Evolutionary conservation across 1,140 invertebrate species (phyloP), one percentile per base, ranked within the genome.

Genomic region (Octopus bimaculoides): DNA sequence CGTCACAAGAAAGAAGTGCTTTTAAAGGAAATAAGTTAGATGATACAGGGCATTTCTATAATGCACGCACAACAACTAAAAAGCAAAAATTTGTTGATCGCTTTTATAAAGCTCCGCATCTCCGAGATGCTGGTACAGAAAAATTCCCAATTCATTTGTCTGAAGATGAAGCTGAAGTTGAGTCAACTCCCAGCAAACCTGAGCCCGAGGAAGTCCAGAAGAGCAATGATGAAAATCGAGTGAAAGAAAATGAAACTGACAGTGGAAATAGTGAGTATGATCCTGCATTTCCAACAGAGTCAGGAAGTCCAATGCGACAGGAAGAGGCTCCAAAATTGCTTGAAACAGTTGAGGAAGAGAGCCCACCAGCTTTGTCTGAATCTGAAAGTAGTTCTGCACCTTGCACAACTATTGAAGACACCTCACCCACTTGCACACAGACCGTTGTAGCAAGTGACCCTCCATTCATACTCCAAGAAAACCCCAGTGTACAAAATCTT

Each of bases 271-370:
- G 78, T 6, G 82, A 81, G 10, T 83, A 83, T 79, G 84, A 85
- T 74, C 81, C 84, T 14, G 83, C 83, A 78, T 79, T 81, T 26
- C 83, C 84, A n/a, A 85, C 84, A 14, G 82, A 84, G 41, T 75
- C 74, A 9, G 74, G 74, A 52, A 75, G 74, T 17, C 74, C 74
- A 41, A n/a, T 75, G 20, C 41, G 52, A 20, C 17, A 4, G 1
- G 26, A 75, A 52, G 66, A 3, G 26, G 14, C 8, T 71, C 8
- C 5, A 14, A 4, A 71, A 71, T 14, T 20, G 5, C 14, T 6
- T 71, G 26, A 71, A 14, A 6, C 0, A 71, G 17, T 17, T 5
- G 66, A 71, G 26, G 66, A 71, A 71, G 5, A 14, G 14, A 20
- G 17, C 26, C 0, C 66, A 71, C 66, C 66, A 12, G 74, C 8